phyloP scores from a whole-genome alignment of 1,140 invertebrate genomes.

The Drosophila carrolli region DNA sequence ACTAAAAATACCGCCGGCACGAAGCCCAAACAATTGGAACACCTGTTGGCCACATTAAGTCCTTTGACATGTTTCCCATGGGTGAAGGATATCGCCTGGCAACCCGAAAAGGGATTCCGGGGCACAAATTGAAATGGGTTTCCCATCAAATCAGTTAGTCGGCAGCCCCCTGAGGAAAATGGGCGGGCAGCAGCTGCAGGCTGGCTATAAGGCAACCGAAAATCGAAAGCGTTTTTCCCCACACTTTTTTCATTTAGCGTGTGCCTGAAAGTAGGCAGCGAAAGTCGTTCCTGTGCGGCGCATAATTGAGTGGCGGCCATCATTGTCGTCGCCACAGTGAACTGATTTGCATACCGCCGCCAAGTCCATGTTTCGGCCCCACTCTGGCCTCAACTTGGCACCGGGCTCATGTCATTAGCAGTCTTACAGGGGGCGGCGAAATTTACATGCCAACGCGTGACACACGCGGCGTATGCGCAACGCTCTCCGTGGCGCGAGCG shows the following conservation, averaged over 20 bases:
- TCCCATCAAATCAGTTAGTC: constrained; percentile 45
- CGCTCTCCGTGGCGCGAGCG: constrained; percentile 1
- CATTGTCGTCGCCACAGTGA: constrained; percentile 47
- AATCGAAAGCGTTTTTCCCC: constrained; percentile 23
- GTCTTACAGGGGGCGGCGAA: constrained; percentile 11
- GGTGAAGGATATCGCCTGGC: constrained; percentile 36
- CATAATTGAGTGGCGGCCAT: constrained; percentile 77
- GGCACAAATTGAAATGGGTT: constrained; percentile 65
- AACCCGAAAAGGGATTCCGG: constrained; percentile 46
- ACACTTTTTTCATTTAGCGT: constrained; percentile 18
- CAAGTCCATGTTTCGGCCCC: constrained; percentile 10
- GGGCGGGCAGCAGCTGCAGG: constrained; percentile 8
- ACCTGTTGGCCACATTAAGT: constrained; percentile 70
- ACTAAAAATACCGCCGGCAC: constrained; percentile 64
- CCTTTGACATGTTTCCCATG: constrained; percentile 75
- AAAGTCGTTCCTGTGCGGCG: constrained; percentile 49
- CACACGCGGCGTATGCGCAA: constrained; percentile 64
- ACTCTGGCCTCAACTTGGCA: constrained; percentile 34
- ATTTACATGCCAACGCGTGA: constrained; percentile 56
- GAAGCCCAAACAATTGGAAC: constrained; percentile 55
- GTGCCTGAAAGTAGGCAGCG: constrained; percentile 67
- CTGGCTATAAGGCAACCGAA: too few species aligned
- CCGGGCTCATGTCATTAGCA: constrained; percentile 55
- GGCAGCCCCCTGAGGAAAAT: not conserved
- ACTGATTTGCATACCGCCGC: constrained; percentile 50